Base-by-base conservation (phyloP, 2,113 vertebrate species). In the Rhadina sibilatrix region DNA sequence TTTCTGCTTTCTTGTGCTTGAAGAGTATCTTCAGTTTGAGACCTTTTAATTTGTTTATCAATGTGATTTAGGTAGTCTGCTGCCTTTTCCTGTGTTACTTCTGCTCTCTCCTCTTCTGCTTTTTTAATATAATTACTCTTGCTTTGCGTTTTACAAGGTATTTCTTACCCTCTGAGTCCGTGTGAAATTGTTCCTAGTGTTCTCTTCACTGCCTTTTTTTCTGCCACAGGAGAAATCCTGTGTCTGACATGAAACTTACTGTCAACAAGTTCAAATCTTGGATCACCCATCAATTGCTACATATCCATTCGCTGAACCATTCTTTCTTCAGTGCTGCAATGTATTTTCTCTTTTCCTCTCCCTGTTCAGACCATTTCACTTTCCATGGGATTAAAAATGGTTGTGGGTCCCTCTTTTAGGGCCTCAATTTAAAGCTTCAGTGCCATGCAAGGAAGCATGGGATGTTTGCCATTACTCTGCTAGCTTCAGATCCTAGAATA, bases 161-260 rank as follows among this genome's bases (percentile, higher is more conserved):
- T 16, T 85, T 75, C 24, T 66, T 74, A 63, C 3, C 7, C 8
- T 68, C n/a, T 15, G 30, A 81, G 40, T 81, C 30, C 23, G 25
- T 3, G 11, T 75, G 49, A 60, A 75, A 71, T 52, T 35, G 6
- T 50, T 2, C 3, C 12, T 59, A 9, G 5, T 42, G 27, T 46
- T 81, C 33, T 53, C 42, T 63, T 70, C 12, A 2, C n/a, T 56
- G 31, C 10, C 23, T 65, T 59, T 11, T 11, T 64, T 38, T 53
- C 19, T 6, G 1, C 38, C n/a, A 0, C 11, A 22, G 23, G 21
- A 70, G 20, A 84, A 11, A 37, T 15, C 16, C 42, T 1, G 0
- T 63, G 20, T 61, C n/a, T 83, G 8, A 42, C 27, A 6, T 35
- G 52, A 46, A 87, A 65, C 14, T 64, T 68, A 21, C 15, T 77